These are phyloP conservation scores for Ommatoiulus sabulosus DNA, from an alignment of 2,888 invertebrate genomes.

Conservation along the genomic window DNA sequence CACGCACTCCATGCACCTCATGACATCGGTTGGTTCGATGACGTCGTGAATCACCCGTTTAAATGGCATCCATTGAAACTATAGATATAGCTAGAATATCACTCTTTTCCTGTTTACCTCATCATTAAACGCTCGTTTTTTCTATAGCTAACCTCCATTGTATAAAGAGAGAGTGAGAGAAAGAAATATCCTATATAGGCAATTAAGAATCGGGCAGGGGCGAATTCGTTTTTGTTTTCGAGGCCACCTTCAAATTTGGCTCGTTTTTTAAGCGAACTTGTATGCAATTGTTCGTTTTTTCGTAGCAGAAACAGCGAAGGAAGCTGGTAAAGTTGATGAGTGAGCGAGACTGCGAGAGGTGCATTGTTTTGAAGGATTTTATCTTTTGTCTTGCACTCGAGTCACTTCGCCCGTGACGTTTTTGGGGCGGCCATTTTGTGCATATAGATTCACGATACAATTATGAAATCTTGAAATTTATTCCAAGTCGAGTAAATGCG, in stretches of 20 bases:
- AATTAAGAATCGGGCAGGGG: slow-evolving; percentile 28
- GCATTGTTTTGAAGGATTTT: not conserved
- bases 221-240: not conserved
- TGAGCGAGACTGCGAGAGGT: not conserved
- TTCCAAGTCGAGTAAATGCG: slow-evolving; percentile 48
- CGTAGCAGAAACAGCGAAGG: not conserved
- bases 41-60: slow-evolving; percentile 42
- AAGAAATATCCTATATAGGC: slow-evolving; percentile 45
- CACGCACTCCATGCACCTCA: slow-evolving; percentile 34
- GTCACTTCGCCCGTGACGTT: not conserved
- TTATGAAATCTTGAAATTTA: slow-evolving; percentile 44
- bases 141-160: slow-evolving; percentile 45
- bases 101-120: slow-evolving; percentile 46
- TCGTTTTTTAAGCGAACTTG: not conserved
- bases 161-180: slow-evolving; percentile 48
- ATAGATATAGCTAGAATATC: slow-evolving; percentile 26
- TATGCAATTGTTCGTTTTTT: not conserved
- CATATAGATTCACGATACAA: slow-evolving; percentile 31
- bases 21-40: slow-evolving; percentile 20
- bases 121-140: slow-evolving; percentile 35
- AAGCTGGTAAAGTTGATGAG: not conserved
- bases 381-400: not conserved
- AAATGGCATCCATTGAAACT: slow-evolving; percentile 54
- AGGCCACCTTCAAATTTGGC: not conserved
- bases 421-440: slow-evolving; percentile 19